Evolutionary conservation across 2,888 invertebrate species (phyloP).

Genomic region (Meiosimyza platycephala): DNA sequence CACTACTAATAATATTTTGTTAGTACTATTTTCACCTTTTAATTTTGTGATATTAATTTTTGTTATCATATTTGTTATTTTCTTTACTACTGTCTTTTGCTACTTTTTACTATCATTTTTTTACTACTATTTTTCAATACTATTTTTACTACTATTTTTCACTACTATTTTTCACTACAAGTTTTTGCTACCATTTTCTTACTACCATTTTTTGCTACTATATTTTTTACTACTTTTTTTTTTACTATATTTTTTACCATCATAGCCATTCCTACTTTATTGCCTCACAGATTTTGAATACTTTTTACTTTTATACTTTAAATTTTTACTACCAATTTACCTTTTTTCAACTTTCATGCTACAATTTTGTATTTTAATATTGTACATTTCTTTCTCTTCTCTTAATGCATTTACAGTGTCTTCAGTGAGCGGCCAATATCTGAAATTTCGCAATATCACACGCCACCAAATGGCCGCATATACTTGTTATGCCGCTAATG

Average conservation of each 20-base stretch:
- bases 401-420: slow-evolving; percentile 69
- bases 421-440: slow-evolving; percentile 79
- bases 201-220: too few species aligned
- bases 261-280: neutral
- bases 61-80: neutral
- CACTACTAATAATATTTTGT: too few species aligned
- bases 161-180: slow-evolving; percentile 33
- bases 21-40: too few species aligned
- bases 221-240: too few species aligned
- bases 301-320: slow-evolving; percentile 2
- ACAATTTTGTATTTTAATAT: neutral
- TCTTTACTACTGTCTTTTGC: neutral
- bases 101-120: too few species aligned
- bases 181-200: neutral
- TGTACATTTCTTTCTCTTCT: neutral
- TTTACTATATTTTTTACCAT: neutral
- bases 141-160: neutral
- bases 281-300: slow-evolving; percentile 1
- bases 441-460: slow-evolving; percentile 81
- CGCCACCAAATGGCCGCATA: slow-evolving; percentile 81
- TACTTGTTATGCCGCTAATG: slow-evolving; percentile 83
- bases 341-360: neutral
- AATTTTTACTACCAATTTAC: neutral
- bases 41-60: neutral
- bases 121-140: neutral